Evolutionary conservation across 1,140 invertebrate genomes (phyloP).

Genomic region (Idris sp.): DNA sequence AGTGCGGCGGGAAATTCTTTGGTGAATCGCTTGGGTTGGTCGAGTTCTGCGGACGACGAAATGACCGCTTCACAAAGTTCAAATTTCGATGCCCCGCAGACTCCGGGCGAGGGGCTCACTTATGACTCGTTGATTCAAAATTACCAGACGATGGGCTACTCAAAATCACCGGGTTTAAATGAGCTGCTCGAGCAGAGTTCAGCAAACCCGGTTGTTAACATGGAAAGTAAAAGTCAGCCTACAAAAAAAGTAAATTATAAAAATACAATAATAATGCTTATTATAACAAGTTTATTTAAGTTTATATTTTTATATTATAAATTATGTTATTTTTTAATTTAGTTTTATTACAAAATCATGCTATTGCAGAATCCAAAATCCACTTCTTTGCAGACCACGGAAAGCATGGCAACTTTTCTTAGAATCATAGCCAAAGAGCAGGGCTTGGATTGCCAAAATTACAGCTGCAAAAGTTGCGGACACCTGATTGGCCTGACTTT

Average conservation of each 20-base stretch:
- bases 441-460: slow-evolving; percentile 92
- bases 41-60: slow-evolving; percentile 80
- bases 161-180: slow-evolving; percentile 79
- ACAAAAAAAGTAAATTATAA: slow-evolving; percentile 44
- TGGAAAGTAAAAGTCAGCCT: slow-evolving; percentile 14
- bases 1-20: slow-evolving; percentile 88
- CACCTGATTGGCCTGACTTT: slow-evolving; percentile 88
- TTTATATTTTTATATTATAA: background rate
- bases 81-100: slow-evolving; percentile 53
- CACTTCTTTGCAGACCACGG: slow-evolving; percentile 61
- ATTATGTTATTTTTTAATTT: too few relatives aligned
- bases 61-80: slow-evolving; percentile 64
- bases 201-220: slow-evolving; percentile 1
- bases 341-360: slow-evolving; percentile 3
- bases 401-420: slow-evolving; percentile 83
- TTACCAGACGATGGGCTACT: slow-evolving; percentile 77
- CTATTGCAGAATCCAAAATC: slow-evolving; percentile 20
- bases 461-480: slow-evolving; percentile 89
- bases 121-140: slow-evolving; percentile 79
- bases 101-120: slow-evolving; percentile 73
- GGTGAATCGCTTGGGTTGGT: slow-evolving; percentile 83
- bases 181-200: slow-evolving; percentile 80
- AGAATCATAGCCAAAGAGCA: slow-evolving; percentile 86
- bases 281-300: too few relatives aligned
- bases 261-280: too few relatives aligned